A percentile compares a stretch with the other conserved stretches of the same genome.
phyloP scores from a whole-genome alignment of 1,140 invertebrate genomes.

The Bombus vancouverensis region DNA sequence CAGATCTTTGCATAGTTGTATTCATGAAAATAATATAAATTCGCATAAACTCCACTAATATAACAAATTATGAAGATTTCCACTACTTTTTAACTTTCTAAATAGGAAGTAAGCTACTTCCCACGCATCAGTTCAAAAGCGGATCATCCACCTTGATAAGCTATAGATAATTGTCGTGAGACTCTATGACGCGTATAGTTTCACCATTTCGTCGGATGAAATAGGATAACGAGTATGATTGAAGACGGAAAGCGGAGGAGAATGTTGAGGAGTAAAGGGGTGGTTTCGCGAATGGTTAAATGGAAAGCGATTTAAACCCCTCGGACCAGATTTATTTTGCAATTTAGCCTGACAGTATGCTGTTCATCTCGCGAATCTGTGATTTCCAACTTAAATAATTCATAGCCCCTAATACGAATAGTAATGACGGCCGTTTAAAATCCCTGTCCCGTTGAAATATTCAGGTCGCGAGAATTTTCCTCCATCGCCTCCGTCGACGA shows the following conservation, averaged over 20 bases:
- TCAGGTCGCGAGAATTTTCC: background rate
- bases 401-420: conserved; percentile 48
- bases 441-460: conserved; percentile 16
- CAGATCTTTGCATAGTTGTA: too few species aligned
- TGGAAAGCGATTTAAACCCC: conserved; percentile 42
- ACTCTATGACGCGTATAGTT: background rate
- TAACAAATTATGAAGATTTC: too few species aligned
- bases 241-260: too few species aligned
- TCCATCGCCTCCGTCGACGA: background rate
- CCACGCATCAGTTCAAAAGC: background rate
- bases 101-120: too few species aligned
- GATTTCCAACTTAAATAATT: conserved; percentile 48
- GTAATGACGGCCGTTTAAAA: conserved; percentile 36
- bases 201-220: conserved; percentile 16
- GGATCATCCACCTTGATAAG: background rate
- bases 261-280: too few species aligned
- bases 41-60: too few species aligned
- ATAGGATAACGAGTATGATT: conserved; percentile 36
- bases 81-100: too few species aligned
- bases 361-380: conserved; percentile 44
- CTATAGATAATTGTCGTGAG: background rate
- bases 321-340: conserved; percentile 46
- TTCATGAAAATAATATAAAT: too few species aligned
- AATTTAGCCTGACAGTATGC: conserved; percentile 45
- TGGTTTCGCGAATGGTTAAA: conserved; percentile 28